phyloP scores from a whole-genome alignment of 2,888 invertebrate species.

The Heterodera filipjevi region DNA sequence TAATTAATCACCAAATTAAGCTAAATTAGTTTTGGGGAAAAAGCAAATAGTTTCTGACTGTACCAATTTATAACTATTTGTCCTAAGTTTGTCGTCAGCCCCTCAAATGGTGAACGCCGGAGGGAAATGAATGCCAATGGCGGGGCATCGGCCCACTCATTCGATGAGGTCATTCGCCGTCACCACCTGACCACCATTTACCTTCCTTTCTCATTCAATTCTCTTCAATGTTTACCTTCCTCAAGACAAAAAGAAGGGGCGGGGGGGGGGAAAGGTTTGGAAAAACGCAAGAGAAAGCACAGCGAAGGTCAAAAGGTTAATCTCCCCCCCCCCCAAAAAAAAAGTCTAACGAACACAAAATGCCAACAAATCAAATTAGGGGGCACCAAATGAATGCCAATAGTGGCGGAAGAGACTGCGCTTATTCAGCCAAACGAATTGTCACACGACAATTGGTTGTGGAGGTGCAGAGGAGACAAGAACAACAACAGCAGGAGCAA shows the following conservation, averaged over 20 bases:
- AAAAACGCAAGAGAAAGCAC: slow-evolving; percentile 1
- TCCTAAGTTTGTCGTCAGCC: too few species aligned
- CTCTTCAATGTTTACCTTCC: not conserved
- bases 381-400: not conserved
- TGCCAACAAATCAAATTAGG: slow-evolving; percentile 7
- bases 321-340: not conserved
- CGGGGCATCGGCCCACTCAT: not conserved
- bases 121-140: not conserved
- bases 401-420: not conserved
- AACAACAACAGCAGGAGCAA: not conserved
- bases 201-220: not conserved
- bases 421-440: not conserved
- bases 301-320: slow-evolving; percentile 7
- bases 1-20: too few species aligned
- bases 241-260: not conserved
- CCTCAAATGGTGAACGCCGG: too few species aligned
- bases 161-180: not conserved
- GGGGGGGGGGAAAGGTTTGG: not conserved
- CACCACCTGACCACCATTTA: too few species aligned
- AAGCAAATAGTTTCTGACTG: too few species aligned
- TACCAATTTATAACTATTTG: too few species aligned
- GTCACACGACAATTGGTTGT: slow-evolving; percentile 10
- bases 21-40: too few species aligned
- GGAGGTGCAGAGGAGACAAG: too few species aligned
- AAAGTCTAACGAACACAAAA: not conserved